Evolutionary conservation across 2,797 vertebrate species (phyloP).

Genomic region (Sebastes hopkinsi): DNA sequence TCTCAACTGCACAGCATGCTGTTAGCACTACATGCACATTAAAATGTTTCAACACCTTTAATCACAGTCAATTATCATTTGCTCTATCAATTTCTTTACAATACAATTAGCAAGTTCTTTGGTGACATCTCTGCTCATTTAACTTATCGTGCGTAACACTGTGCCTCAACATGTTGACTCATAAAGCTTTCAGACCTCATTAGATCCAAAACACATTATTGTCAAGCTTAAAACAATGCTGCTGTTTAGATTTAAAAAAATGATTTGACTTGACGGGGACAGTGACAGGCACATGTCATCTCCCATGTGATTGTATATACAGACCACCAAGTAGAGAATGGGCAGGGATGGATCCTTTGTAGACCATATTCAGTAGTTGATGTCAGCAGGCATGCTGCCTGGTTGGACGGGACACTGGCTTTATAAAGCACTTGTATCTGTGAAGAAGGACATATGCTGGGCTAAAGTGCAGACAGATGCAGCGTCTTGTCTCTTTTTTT

Average conservation of each 20-base stretch:
- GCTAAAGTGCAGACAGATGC: slow-evolving; percentile 26
- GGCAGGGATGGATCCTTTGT: not conserved
- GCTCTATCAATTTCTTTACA: not conserved
- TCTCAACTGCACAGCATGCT: no score
- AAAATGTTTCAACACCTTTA: not conserved
- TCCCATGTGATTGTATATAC: not conserved
- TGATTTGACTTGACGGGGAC: not conserved
- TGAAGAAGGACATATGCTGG: slow-evolving; percentile 10
- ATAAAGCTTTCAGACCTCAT: not conserved
- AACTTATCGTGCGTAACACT: no score
- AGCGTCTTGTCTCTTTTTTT: not conserved
- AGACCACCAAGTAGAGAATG: not conserved
- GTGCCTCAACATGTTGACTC: no score
- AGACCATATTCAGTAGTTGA: not conserved
- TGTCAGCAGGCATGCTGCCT: not conserved
- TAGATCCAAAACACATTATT: not conserved
- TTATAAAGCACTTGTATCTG: slow-evolving; percentile 5
- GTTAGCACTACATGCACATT: not conserved
- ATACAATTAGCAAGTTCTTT: not conserved
- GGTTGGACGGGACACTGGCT: not conserved
- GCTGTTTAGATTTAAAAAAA: not conserved
- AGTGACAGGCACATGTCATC: no score
- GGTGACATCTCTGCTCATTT: not conserved
- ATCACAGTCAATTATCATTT: not conserved
- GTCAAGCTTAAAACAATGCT: not conserved